A percentile compares a stretch with the other conserved stretches of the same genome.
Evolutionary conservation across 1,140 invertebrate species (phyloP).

Genomic region (Papilio aristodemus): DNA sequence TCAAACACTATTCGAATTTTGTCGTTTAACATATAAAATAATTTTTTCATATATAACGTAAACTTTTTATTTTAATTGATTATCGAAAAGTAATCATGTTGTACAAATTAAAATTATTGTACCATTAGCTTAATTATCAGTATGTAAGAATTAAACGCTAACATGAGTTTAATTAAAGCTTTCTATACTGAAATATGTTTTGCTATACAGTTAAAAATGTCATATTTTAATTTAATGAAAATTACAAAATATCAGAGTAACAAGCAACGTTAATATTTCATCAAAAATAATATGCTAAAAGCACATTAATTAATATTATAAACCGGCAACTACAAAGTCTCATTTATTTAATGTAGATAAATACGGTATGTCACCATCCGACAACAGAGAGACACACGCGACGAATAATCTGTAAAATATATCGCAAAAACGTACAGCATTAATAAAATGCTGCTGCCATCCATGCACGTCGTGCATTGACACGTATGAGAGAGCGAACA

Average conservation of each 20-base stretch:
- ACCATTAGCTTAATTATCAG: not conserved
- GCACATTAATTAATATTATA: conserved; percentile 14
- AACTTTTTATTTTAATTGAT: too few species aligned
- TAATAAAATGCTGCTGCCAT: conserved; percentile 51
- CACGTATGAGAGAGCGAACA: conserved; percentile 57
- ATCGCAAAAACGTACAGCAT: conserved; percentile 42
- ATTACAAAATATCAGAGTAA: not conserved
- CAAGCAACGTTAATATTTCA: conserved; percentile 9
- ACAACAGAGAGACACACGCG: conserved; percentile 22
- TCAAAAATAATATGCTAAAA: conserved; percentile 20
- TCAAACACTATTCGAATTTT: too few species aligned
- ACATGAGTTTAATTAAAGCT: not conserved
- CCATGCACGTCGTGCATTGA: conserved; percentile 56
- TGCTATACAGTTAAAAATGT: not conserved
- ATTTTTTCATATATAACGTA: too few species aligned
- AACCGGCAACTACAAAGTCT: conserved; percentile 22
- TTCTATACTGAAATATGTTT: not conserved
- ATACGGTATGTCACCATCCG: conserved; percentile 6
- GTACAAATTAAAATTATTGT: not conserved
- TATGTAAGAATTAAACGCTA: not conserved
- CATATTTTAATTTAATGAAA: not conserved
- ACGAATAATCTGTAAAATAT: conserved; percentile 20
- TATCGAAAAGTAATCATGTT: too few species aligned
- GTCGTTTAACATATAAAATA: too few species aligned
- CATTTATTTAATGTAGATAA: conserved; percentile 33